These are phyloP conservation scores for Luidia sarsii DNA, from an alignment of 53 echinoderm and acorn worm species.

Conservation along the genomic window DNA sequence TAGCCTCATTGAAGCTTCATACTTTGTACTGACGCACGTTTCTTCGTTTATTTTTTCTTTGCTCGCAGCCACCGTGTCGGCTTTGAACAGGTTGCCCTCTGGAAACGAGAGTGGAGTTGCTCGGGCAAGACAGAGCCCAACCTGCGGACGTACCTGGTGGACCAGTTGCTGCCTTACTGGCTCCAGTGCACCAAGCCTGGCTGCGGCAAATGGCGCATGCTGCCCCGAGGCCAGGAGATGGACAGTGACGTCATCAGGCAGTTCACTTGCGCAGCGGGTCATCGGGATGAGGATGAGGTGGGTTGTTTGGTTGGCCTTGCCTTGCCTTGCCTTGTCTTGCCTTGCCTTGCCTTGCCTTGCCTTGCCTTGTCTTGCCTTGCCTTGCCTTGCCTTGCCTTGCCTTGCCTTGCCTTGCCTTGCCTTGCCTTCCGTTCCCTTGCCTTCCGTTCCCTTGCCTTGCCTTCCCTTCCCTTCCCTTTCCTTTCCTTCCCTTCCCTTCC, in stretches of 20 bases:
- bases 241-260: conserved; percentile 59
- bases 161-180: conserved; percentile 88
- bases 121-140: conserved; percentile 95
- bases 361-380: too few species aligned
- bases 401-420: too few species aligned
- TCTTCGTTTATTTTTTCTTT: background rate
- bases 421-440: too few species aligned
- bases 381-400: too few species aligned
- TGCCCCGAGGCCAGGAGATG: conserved; percentile 47
- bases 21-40: too few species aligned
- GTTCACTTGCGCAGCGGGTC: conserved; percentile 64
- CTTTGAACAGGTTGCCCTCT: conserved; percentile 65
- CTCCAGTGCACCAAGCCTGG: conserved; percentile 77
- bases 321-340: background rate
- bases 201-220: conserved; percentile 81
- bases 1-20: too few species aligned
- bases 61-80: conserved; percentile 78
- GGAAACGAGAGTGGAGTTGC: conserved; percentile 92
- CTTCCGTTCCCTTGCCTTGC: too few species aligned
- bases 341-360: too few species aligned
- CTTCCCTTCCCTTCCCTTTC: too few species aligned
- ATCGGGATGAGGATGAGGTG: background rate
- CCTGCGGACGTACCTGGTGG: conserved; percentile 88
- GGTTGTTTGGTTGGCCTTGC: background rate
- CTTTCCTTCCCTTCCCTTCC: too few species aligned